Base-by-base conservation (phyloP, 2,888 invertebrate genomes). In the Epinotia bilunana region DNA sequence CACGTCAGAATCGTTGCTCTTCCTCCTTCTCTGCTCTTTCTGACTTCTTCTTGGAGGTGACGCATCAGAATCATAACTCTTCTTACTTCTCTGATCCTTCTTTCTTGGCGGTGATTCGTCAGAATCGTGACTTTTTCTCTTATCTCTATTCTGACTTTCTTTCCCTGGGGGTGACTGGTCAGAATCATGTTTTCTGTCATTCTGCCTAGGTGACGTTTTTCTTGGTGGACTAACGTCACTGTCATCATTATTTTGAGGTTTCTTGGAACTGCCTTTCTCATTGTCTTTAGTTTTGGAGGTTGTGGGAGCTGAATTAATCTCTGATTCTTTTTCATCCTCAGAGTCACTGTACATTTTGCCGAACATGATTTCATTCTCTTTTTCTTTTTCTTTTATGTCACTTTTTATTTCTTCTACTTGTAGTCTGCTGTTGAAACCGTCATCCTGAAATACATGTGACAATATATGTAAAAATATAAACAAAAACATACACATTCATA, bases 341-440 rank as follows among this genome's bases (percentile, higher is more conserved):
- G 93, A 91, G 72, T 94, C 93, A 78, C 93, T 94, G 83, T 91
- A 94, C 93, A 94, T 93, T 89, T 94, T 93, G 0, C 93, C 93
- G 77, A 93, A 94, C 16, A 92, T 84, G 3, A 92, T 63, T 83
- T 91, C 91, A 83, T 92, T 93, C 62, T 93, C 93, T 82, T 94
- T 92, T 77, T 91, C 88, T 6, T 82, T 77, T 76, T 91, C 89
- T 82, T 91, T 91, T 0, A 88, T 80, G 63, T 90, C 86, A 69
- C 82, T 88, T 77, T 89, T 90, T 63, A 94, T 90, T 88, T 94
- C 93, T 86, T 93, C 86, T 43, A 94, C 86, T 85, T 91, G 85
- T 71, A 94, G 76, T 83, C 91, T 91, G 74, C 93, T 93, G 79
- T 90, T 94, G 79, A 94, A 93, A 0, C 94, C 94, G 78, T 94